A percentile compares a stretch with the other conserved stretches of the same genome.
Conservation (phyloP, 2,113 vertebrate species). For the Catagonus wagneri region DNA sequence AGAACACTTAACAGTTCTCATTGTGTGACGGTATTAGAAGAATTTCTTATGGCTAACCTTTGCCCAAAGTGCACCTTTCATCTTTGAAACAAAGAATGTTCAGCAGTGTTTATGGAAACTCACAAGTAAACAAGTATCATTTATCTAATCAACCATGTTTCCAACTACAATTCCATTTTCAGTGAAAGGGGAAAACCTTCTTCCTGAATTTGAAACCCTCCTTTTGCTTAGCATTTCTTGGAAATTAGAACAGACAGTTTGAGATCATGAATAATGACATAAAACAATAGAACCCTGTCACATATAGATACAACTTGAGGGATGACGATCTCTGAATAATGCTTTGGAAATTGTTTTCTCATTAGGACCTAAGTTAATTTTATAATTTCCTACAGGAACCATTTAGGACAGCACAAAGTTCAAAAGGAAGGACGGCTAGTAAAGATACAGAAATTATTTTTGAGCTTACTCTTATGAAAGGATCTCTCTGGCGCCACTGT, state of each 20-base stretch:
- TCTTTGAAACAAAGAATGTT: not conserved
- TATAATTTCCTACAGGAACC: conserved; percentile 78
- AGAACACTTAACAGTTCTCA: not conserved
- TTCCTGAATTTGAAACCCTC: conserved; percentile 11
- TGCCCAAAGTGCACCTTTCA: not conserved
- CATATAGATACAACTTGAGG: conserved; percentile 12
- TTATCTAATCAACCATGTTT: conserved; percentile 41
- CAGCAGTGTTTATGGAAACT: not conserved
- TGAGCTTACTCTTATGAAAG: conserved; percentile 25
- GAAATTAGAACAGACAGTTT: conserved; percentile 58
- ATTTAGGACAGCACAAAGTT: conserved; percentile 61
- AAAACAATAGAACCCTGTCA: conserved; percentile 71
- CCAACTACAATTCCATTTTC: not conserved
- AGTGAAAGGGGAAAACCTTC: conserved; percentile 9
- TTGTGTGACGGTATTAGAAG: not conserved
- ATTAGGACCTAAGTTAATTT: conserved; percentile 78
- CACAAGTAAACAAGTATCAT: not conserved
- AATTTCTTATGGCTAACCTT: not conserved
- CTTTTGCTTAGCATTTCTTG: conserved; percentile 61
- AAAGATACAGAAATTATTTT: conserved; percentile 64
- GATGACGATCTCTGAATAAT: conserved; percentile 12
- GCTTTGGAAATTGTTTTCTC: conserved; percentile 64
- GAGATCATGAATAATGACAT: conserved; percentile 58
- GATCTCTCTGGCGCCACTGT: conserved; percentile 24
- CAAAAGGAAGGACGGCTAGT: conserved; percentile 74